These are phyloP conservation scores for Hippocampus barbouri DNA, from an alignment of 2,113 vertebrate genomes.

Conservation along the genomic window DNA sequence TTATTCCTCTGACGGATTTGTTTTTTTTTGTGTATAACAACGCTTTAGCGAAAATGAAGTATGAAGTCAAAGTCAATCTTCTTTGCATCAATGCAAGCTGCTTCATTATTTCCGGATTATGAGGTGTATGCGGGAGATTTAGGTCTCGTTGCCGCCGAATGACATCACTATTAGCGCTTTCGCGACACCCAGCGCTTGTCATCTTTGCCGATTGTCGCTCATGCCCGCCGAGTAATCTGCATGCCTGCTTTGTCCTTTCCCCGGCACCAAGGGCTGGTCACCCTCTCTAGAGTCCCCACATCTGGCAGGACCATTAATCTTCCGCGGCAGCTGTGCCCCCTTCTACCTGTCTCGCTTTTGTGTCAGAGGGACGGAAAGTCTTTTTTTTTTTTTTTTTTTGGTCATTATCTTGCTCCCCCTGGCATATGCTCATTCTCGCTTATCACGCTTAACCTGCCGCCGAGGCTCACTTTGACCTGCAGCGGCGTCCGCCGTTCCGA, in stretches of 20 bases:
- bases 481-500: slow-evolving; percentile 16
- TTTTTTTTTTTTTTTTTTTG: slow-evolving; percentile 50
- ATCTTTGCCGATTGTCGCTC: slow-evolving; percentile 31
- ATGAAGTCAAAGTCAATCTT: slow-evolving; percentile 39
- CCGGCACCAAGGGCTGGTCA: slow-evolving; percentile 54
- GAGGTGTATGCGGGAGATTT: slow-evolving; percentile 34
- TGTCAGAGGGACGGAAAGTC: slow-evolving; percentile 66
- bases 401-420: slow-evolving; percentile 63
- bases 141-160: slow-evolving; percentile 22
- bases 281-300: slow-evolving; percentile 60
- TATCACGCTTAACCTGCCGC: slow-evolving; percentile 65
- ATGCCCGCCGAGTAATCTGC: slow-evolving; percentile 17
- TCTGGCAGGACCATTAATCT: slow-evolving; percentile 73
- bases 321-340: slow-evolving; percentile 60
- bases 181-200: slow-evolving; percentile 26
- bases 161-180: slow-evolving; percentile 38
- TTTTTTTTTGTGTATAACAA: slow-evolving; percentile 10
- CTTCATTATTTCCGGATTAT: slow-evolving; percentile 56
- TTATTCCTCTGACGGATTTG: neutral
- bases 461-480: slow-evolving; percentile 41
- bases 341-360: slow-evolving; percentile 65
- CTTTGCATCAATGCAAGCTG: slow-evolving; percentile 31
- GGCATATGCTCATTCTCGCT: slow-evolving; percentile 72
- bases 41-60: slow-evolving; percentile 27
- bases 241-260: slow-evolving; percentile 57